These are phyloP conservation scores for Anabacerthia variegaticeps DNA, from an alignment of 2,797 vertebrate genomes.

Conservation along the genomic window DNA sequence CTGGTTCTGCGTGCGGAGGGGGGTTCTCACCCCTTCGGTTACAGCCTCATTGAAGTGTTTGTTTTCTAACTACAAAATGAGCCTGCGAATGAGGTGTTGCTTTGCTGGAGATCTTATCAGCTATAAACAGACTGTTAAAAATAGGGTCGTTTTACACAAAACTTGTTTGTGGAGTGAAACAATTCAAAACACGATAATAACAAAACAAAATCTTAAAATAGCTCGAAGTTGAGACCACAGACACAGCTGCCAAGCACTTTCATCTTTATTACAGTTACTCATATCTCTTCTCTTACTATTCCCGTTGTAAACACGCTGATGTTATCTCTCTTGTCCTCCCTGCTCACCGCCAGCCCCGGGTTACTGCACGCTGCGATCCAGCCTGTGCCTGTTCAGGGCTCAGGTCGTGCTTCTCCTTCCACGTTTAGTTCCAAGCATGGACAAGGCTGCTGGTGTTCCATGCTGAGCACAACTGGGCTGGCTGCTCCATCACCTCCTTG, in stretches of 20 bases:
- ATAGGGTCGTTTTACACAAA: conserved; percentile 44
- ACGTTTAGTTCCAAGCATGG: fast-evolving
- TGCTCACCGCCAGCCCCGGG: background rate
- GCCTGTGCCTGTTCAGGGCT: background rate
- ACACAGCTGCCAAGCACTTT: conserved; percentile 52
- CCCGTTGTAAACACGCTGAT: conserved; percentile 41
- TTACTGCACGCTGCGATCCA: background rate
- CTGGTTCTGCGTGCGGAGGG: background rate
- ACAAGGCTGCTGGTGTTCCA: background rate
- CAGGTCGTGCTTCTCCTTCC: background rate
- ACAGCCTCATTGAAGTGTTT: background rate
- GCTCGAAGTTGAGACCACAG: conserved; percentile 40
- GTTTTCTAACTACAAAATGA: background rate
- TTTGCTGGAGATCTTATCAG: conserved; percentile 43
- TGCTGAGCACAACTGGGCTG: fast-evolving
- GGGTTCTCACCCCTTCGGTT: background rate
- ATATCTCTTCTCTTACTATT: conserved; percentile 53
- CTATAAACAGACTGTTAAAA: conserved; percentile 46
- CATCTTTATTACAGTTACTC: conserved; percentile 60
- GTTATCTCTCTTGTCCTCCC: background rate
- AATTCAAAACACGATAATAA: conserved; percentile 51
- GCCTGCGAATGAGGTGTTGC: conserved; percentile 12
- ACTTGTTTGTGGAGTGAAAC: conserved; percentile 57
- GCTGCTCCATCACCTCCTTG: fast-evolving
- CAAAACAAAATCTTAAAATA: conserved; percentile 64